phyloP scores from a whole-genome alignment of 2,888 invertebrate species.

The Cyclophora albipunctata region DNA sequence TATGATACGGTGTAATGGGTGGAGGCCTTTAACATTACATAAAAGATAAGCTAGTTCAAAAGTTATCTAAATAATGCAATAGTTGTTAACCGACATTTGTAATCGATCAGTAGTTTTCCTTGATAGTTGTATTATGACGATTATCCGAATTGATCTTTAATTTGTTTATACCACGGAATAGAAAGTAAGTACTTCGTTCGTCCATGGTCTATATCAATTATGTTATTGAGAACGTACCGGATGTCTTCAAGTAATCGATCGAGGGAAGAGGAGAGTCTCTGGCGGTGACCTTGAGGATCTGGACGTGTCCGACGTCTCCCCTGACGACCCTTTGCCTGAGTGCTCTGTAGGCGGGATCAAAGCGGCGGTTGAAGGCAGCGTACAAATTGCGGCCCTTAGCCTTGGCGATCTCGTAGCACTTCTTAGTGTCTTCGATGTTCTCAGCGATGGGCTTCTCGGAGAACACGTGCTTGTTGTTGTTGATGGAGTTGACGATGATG shows the following conservation, averaged over 20 bases:
- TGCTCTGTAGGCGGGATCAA: constrained; percentile 76
- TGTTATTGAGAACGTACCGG: constrained; percentile 46
- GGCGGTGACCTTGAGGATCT: constrained; percentile 77
- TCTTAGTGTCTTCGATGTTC: constrained; percentile 63
- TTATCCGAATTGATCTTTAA: too few species aligned
- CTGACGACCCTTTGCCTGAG: constrained; percentile 65
- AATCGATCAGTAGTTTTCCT: too few species aligned
- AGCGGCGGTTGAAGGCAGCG: constrained; percentile 80
- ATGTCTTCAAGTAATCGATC: constrained; percentile 75
- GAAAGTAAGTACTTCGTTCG: too few species aligned
- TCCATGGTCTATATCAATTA: too few species aligned
- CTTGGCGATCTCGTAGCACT: constrained; percentile 76
- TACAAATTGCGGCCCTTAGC: constrained; percentile 72
- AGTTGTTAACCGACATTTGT: too few species aligned
- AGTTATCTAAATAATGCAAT: too few species aligned
- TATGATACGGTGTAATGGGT: too few species aligned
- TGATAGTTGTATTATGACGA: too few species aligned
- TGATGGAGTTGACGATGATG: constrained; percentile 69
- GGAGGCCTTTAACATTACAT: too few species aligned
- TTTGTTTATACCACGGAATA: too few species aligned
- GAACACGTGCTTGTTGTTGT: constrained; percentile 77
- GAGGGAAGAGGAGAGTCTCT: constrained; percentile 80
- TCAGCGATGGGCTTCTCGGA: constrained; percentile 82
- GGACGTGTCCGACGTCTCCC: constrained; percentile 78
- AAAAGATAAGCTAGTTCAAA: too few species aligned